Percentiles rank a stretch among this genome's conserved stretches.
phyloP scores from a whole-genome alignment of 2,113 vertebrate genomes.

The Elephas maximus region DNA sequence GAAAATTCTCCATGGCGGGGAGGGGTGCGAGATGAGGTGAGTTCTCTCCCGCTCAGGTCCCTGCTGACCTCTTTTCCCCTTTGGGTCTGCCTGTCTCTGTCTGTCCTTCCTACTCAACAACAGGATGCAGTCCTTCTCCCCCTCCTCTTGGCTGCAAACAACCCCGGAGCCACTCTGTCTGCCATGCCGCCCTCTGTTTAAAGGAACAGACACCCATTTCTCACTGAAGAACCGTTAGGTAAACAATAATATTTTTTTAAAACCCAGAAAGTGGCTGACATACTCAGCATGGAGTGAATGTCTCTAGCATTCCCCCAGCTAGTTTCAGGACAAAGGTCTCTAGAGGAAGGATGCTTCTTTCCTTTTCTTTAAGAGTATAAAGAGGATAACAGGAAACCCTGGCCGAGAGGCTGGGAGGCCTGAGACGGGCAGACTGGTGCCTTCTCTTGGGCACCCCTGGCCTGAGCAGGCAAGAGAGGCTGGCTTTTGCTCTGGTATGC shows the following conservation, averaged over 20 bases:
- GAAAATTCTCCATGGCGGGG: background rate
- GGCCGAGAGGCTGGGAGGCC: background rate
- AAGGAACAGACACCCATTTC: constrained; percentile 85
- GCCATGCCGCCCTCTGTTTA: constrained; percentile 79
- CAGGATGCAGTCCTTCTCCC: constrained; percentile 82
- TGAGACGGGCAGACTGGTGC: background rate
- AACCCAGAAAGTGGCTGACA: constrained; percentile 82
- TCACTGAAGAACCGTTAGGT: constrained; percentile 84
- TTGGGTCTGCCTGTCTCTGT: constrained; percentile 44
- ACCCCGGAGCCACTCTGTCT: constrained; percentile 86
- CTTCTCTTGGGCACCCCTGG: background rate
- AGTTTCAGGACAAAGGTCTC: constrained; percentile 77
- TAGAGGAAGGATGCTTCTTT: constrained; percentile 68
- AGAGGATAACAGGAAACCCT: constrained; percentile 48
- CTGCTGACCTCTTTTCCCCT: constrained; percentile 58
- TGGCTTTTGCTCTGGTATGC: background rate
- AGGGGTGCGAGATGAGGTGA: background rate
- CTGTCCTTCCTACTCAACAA: constrained; percentile 74
- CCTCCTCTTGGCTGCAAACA: constrained; percentile 81
- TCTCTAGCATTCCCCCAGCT: constrained; percentile 75
- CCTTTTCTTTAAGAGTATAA: constrained; percentile 48
- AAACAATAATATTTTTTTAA: constrained; percentile 86
- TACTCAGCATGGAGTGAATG: constrained; percentile 67
- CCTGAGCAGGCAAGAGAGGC: background rate
- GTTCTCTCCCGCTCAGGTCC: background rate